These are phyloP conservation scores for Tillus elongatus DNA, from an alignment of 2,888 invertebrate genomes.

Conservation along the genomic window DNA sequence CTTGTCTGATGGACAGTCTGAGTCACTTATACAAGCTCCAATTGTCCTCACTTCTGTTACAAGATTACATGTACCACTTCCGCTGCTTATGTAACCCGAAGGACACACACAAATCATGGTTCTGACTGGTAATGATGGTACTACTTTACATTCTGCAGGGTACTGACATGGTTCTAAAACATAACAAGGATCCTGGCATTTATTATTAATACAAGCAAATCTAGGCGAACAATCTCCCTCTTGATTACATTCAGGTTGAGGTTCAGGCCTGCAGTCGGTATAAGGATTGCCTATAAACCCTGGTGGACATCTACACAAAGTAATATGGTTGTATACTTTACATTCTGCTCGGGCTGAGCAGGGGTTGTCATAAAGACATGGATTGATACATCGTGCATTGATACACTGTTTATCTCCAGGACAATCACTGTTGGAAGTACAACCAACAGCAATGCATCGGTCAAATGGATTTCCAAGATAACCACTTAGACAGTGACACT, in stretches of 20 bases:
- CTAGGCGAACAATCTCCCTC: slow-evolving; percentile 75
- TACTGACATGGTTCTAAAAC: slow-evolving; percentile 68
- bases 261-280: slow-evolving; percentile 65
- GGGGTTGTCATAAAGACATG: slow-evolving; percentile 67
- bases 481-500: slow-evolving; percentile 73
- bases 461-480: slow-evolving; percentile 70
- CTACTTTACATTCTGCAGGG: slow-evolving; percentile 73
- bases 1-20: slow-evolving; percentile 67
- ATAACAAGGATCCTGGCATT: slow-evolving; percentile 76
- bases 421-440: slow-evolving; percentile 79
- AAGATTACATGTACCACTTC: slow-evolving; percentile 70
- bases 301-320: slow-evolving; percentile 74
- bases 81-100: slow-evolving; percentile 77
- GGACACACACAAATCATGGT: slow-evolving; percentile 88
- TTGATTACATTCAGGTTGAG: slow-evolving; percentile 64
- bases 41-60: slow-evolving; percentile 51
- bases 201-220: slow-evolving; percentile 70
- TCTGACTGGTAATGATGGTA: slow-evolving; percentile 71
- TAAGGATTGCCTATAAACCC: slow-evolving; percentile 75
- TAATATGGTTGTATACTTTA: slow-evolving; percentile 68
- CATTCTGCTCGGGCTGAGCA: slow-evolving; percentile 75
- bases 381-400: slow-evolving; percentile 77
- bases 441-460: slow-evolving; percentile 70
- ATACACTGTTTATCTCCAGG: slow-evolving; percentile 76
- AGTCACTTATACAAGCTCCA: slow-evolving; percentile 64